phyloP scores from a whole-genome alignment of 1,140 invertebrate genomes.

The Tetraneura akinire region DNA sequence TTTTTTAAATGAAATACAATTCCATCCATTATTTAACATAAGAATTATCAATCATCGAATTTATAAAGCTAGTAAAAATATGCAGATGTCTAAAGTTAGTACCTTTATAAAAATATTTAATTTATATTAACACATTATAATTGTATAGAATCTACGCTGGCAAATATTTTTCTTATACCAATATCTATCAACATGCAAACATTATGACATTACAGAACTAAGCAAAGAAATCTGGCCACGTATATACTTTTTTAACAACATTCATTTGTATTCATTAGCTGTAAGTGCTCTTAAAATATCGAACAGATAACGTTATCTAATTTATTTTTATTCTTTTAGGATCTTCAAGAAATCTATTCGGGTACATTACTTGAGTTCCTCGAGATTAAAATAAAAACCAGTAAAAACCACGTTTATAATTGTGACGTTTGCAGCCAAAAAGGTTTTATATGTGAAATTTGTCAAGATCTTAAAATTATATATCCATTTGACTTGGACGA shows the following conservation, averaged over 20 bases:
- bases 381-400: conserved; percentile 79
- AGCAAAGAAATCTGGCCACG: conserved; percentile 79
- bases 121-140: conserved; percentile 47
- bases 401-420: conserved; percentile 76
- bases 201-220: conserved; percentile 79
- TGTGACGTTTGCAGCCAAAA: conserved; percentile 87
- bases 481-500: conserved; percentile 86
- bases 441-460: conserved; percentile 94
- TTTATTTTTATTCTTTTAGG: conserved; percentile 59
- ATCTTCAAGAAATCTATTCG: conserved; percentile 76
- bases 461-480: conserved; percentile 79
- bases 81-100: conserved; percentile 66
- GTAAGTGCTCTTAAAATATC: conserved; percentile 58
- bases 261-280: conserved; percentile 84
- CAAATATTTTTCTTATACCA: conserved; percentile 82
- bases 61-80: conserved; percentile 75
- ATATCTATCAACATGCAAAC: conserved; percentile 87
- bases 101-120: background rate
- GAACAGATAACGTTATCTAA: too few species aligned
- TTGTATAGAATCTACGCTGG: conserved; percentile 70
- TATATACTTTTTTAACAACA: conserved; percentile 88
- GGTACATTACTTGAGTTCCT: conserved; percentile 73
- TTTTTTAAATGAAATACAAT: conserved; percentile 75
- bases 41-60: conserved; percentile 73
- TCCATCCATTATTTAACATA: conserved; percentile 78